phyloP scores from a whole-genome alignment of 2,113 vertebrate genomes.

The Haemorhous mexicanus region DNA sequence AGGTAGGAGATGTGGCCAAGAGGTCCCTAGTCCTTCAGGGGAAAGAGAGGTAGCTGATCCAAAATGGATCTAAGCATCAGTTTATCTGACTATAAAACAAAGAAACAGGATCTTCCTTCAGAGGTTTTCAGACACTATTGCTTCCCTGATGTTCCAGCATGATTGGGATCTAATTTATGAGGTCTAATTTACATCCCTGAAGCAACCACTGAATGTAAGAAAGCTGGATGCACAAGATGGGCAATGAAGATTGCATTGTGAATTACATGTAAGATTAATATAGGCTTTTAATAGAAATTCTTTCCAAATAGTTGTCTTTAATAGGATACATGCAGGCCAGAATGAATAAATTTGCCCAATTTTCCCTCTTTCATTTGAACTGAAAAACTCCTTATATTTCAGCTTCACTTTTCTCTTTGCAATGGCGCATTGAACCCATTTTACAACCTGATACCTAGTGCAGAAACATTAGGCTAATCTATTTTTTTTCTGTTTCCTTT shows the following conservation, averaged over 20 bases:
- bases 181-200: neutral
- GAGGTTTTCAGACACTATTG: neutral
- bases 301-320: neutral
- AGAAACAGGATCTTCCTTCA: neutral
- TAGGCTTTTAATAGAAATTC: neutral
- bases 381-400: neutral
- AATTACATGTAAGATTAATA: neutral
- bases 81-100: neutral
- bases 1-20: neutral
- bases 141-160: neutral
- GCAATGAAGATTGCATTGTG: neutral
- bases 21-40: neutral
- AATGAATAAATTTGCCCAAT: neutral
- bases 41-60: neutral
- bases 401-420: neutral
- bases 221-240: neutral
- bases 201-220: neutral
- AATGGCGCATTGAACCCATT: neutral
- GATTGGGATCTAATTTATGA: neutral
- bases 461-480: neutral
- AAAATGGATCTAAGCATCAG: neutral
- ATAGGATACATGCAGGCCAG: neutral
- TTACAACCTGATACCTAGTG: neutral
- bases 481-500: neutral
- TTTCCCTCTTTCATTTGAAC: neutral